Evolutionary conservation across 2,888 invertebrate genomes (phyloP).

Genomic region (Hanleya hanleyi): DNA sequence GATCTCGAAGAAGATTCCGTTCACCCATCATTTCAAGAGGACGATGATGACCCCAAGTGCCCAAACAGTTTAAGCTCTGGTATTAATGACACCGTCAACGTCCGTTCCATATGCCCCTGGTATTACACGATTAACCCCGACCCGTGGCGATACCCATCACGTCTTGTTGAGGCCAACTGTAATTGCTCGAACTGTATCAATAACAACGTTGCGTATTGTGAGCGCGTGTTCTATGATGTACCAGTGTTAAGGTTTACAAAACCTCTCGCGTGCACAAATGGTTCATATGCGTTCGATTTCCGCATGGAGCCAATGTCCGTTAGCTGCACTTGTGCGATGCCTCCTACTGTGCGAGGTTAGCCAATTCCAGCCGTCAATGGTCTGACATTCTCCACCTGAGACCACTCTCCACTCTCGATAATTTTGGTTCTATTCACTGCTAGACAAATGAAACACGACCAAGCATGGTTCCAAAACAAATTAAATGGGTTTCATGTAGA

Average conservation of each 20-base stretch:
- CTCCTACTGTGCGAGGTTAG: too few species aligned
- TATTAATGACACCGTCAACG: slow-evolving; percentile 8
- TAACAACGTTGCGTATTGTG: not conserved
- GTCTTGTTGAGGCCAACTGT: slow-evolving; percentile 20
- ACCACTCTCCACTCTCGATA: too few species aligned
- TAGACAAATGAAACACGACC: too few species aligned
- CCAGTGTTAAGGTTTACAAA: not conserved
- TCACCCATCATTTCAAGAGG: too few species aligned
- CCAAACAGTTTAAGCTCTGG: slow-evolving; percentile 12
- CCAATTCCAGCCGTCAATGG: too few species aligned
- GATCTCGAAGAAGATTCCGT: too few species aligned
- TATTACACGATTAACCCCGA: slow-evolving; percentile 25
- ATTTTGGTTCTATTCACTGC: too few species aligned
- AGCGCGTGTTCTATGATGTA: not conserved
- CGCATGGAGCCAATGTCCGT: not conserved
- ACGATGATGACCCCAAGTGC: too few species aligned
- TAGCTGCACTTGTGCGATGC: slow-evolving; percentile 27
- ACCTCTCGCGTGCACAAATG: not conserved
- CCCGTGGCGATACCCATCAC: slow-evolving; percentile 15
- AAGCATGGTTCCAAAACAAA: too few species aligned
- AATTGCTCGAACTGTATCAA: slow-evolving; percentile 20
- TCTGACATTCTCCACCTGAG: too few species aligned
- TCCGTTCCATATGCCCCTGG: slow-evolving; percentile 37
- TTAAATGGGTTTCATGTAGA: too few species aligned
- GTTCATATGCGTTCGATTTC: slow-evolving; percentile 4